Percentiles rank a stretch among this genome's conserved stretches.
phyloP scores from a whole-genome alignment of 1,140 invertebrate species.

The Euwallacea fornicatus region DNA sequence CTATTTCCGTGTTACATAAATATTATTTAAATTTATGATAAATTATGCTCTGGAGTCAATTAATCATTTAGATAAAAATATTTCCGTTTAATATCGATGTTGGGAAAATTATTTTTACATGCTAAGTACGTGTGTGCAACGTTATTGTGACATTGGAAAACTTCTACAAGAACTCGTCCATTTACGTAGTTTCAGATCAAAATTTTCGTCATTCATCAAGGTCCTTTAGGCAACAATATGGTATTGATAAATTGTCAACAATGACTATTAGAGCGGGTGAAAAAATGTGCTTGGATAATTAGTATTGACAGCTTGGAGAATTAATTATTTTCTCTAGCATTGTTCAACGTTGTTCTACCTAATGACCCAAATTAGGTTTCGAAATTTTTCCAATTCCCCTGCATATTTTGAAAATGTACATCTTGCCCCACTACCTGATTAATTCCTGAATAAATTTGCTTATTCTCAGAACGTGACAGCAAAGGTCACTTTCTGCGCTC shows the following conservation, averaged over 20 bases:
- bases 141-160: too few relatives aligned
- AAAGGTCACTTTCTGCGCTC: too few relatives aligned
- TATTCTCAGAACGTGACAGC: too few relatives aligned
- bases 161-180: too few relatives aligned
- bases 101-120: slow-evolving; percentile 16
- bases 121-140: too few relatives aligned
- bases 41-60: slow-evolving; percentile 25
- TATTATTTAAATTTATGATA: slow-evolving; percentile 34
- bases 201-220: slow-evolving; percentile 12
- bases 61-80: slow-evolving; percentile 28
- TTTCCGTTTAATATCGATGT: slow-evolving; percentile 17
- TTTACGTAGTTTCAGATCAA: too few relatives aligned
- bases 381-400: too few relatives aligned
- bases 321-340: neutral
- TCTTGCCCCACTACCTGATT: too few relatives aligned
- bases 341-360: too few relatives aligned
- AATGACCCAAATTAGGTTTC: too few relatives aligned
- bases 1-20: slow-evolving; percentile 30
- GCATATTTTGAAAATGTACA: too few relatives aligned
- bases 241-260: slow-evolving; percentile 10
- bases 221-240: neutral
- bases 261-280: neutral
- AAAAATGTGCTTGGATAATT: neutral
- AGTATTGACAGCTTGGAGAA: slow-evolving; percentile 1
- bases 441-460: too few relatives aligned